phyloP scores from a whole-genome alignment of 2,888 invertebrate species.

The Drosophila vallismaia region DNA sequence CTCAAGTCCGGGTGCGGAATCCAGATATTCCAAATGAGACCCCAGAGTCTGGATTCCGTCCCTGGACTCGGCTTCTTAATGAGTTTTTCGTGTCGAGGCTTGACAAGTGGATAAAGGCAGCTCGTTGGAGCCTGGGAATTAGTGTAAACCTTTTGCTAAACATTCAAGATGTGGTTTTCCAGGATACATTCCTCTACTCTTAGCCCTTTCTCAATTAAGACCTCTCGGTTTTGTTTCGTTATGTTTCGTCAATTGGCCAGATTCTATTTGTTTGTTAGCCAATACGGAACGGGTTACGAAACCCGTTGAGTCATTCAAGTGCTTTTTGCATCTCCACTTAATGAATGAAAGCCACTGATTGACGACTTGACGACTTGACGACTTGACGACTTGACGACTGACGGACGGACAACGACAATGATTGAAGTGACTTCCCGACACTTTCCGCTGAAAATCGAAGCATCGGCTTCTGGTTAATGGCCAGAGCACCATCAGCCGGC shows the following conservation, averaged over 20 bases:
- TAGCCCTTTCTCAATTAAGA: background rate
- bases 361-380: background rate
- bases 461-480: slow-evolving; percentile 33
- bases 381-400: background rate
- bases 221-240: background rate
- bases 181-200: background rate
- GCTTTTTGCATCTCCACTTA: background rate
- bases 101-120: slow-evolving; percentile 41
- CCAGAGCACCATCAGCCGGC: slow-evolving; percentile 25
- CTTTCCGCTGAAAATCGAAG: background rate
- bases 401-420: background rate
- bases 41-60: background rate
- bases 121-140: slow-evolving; percentile 41
- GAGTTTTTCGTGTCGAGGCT: slow-evolving; percentile 66
- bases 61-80: slow-evolving; percentile 44
- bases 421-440: slow-evolving; percentile 3
- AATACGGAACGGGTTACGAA: slow-evolving; percentile 15
- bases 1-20: background rate
- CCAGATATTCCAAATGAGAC: background rate
- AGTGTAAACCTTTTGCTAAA: slow-evolving; percentile 40
- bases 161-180: slow-evolving; percentile 13
- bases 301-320: slow-evolving; percentile 46
- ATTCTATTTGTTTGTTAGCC: slow-evolving; percentile 11
- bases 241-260: slow-evolving; percentile 21
- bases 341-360: slow-evolving; percentile 5